Conservation (phyloP, 1,140 invertebrate genomes). For the Trichonephila clavata region DNA sequence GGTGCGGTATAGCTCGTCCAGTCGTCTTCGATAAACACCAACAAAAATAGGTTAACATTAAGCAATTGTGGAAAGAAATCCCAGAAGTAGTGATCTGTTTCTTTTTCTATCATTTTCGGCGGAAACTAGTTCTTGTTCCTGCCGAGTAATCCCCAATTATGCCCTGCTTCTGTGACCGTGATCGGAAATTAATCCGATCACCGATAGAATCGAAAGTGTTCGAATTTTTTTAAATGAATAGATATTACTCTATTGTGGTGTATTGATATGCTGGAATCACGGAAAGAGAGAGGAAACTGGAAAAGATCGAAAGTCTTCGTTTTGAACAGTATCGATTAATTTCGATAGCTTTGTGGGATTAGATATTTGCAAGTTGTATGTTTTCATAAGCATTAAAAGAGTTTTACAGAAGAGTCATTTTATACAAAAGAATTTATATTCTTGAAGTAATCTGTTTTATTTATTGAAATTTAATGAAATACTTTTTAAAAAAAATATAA, state of each 20-base stretch:
- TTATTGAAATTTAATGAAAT: no score
- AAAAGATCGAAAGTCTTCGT: neutral
- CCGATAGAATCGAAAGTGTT: slow-evolving; percentile 13
- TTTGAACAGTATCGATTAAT: neutral
- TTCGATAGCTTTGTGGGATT: neutral
- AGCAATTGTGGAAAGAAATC: slow-evolving; percentile 26
- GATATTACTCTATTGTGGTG: neutral
- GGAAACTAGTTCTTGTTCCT: slow-evolving; percentile 18
- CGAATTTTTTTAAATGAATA: slow-evolving; percentile 35
- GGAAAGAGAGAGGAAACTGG: neutral
- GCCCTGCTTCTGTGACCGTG: slow-evolving; percentile 48
- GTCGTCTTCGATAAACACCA: slow-evolving; percentile 16
- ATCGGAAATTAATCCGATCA: slow-evolving; percentile 34
- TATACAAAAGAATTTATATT: no score
- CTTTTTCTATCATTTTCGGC: neutral
- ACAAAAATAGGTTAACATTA: slow-evolving; percentile 50
- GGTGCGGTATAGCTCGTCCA: slow-evolving; percentile 19
- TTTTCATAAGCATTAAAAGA: neutral
- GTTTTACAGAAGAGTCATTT: no score
- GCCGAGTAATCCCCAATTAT: slow-evolving; percentile 8
- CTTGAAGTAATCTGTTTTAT: no score
- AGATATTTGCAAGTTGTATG: neutral
- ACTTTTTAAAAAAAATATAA: no score
- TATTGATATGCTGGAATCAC: neutral
- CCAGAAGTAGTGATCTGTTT: slow-evolving; percentile 23